These are phyloP conservation scores for Tenthredo amoena DNA, from an alignment of 2,888 invertebrate genomes.

Conservation along the genomic window DNA sequence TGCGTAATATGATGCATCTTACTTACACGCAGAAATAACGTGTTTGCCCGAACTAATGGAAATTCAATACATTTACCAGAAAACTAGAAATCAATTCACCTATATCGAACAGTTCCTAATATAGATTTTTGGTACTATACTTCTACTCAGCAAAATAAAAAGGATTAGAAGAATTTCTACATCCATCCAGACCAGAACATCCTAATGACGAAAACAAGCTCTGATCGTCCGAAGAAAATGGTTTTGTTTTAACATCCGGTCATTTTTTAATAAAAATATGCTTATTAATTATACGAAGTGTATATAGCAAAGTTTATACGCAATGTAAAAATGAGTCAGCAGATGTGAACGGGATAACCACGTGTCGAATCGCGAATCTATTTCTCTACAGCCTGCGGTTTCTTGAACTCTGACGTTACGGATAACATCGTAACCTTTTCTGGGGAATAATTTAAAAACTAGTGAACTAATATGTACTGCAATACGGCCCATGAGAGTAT, in stretches of 20 bases:
- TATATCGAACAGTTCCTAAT: not conserved
- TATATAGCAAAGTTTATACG: not conserved
- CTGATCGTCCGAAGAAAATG: not conserved
- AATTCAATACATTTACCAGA: too few species aligned
- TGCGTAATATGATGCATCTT: too few species aligned
- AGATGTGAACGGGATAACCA: not conserved
- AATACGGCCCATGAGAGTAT: not conserved
- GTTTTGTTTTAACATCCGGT: not conserved
- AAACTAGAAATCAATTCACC: not conserved
- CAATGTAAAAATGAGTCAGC: too few species aligned
- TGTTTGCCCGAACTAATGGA: too few species aligned
- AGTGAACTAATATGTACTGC: not conserved
- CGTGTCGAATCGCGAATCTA: not conserved
- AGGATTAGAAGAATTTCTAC: not conserved
- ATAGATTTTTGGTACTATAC: not conserved
- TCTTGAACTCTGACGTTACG: not conserved
- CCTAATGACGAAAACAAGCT: not conserved
- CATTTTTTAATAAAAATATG: not conserved
- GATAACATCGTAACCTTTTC: not conserved
- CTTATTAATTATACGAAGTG: not conserved
- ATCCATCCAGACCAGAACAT: too few species aligned
- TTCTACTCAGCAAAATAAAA: not conserved
- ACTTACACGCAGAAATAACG: too few species aligned
- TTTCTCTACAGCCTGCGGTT: not conserved
- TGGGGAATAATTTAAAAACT: not conserved